Base-by-base conservation (phyloP, 2,797 vertebrate genomes). In the Anniella stebbinsi region DNA sequence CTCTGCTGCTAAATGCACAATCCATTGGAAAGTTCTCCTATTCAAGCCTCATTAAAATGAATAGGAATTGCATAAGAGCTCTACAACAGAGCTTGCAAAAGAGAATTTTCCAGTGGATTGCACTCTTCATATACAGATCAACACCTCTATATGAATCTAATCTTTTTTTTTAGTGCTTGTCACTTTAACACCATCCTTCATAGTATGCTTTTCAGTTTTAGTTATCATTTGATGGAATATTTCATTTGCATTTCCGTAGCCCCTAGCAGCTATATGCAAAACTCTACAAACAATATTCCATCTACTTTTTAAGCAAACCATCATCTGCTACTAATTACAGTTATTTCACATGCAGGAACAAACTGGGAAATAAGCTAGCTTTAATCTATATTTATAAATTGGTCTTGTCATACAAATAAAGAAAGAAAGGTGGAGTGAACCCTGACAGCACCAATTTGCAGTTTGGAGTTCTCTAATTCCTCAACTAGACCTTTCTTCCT, bases 1-100 rank as follows among this genome's bases (percentile, higher is more conserved):
- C 96, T 97, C 96, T 97, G 96, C 92, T 97, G 96, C 97, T 97
- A 97, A 96, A 96, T 95, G 97, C 15, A 57, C 36, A 78, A 45
- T 36, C 75, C 30, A 70, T 4, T 38, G 7, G 41, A 28, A 57
- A 67, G 12, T 69, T 88, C 36, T 85, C 25, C 73, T 23, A 36
- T 45, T 33, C 23, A 12, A 36, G 45, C 21, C 33, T 28, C 28
- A 77, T 38, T 54, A 51, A 84, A 77, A 36, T 84, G 70, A 51
- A 84, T 48, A 45, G 60, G 25, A 76, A 84, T 23, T 67, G 41
- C 2, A 23, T 6, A 41, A 60, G 28, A 81, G 1, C 17, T 69
- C 30, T 41, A 70, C 67, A 86, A 8, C 18, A 33, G 21, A 60
- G 9, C 10, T 36, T 80, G 23, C 67, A 66, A 73, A 70, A 45